phyloP scores from a whole-genome alignment of 2,797 vertebrate species.

The Onychomys arenicola region DNA sequence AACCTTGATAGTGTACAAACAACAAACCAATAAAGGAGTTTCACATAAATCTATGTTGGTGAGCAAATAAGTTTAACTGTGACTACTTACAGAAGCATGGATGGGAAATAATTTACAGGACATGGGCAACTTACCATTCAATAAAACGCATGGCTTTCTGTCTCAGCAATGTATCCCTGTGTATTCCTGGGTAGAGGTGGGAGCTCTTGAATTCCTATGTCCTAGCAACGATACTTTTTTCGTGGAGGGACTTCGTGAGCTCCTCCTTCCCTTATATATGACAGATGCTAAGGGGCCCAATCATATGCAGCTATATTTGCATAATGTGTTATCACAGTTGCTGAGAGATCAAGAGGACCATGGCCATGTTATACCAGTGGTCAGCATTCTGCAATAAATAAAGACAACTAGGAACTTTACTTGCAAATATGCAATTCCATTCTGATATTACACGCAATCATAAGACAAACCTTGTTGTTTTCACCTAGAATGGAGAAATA shows the following conservation, averaged over 20 bases:
- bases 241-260: background rate
- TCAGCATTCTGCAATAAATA: background rate
- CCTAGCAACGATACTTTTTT: background rate
- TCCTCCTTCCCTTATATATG: background rate
- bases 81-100: background rate
- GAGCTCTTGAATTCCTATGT: background rate
- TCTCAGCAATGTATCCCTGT: background rate
- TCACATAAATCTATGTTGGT: background rate
- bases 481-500: background rate
- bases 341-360: background rate
- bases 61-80: background rate
- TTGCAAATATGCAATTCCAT: background rate
- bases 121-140: background rate
- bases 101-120: too few relatives aligned
- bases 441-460: background rate
- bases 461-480: background rate
- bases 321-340: background rate
- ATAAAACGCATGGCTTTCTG: too few relatives aligned
- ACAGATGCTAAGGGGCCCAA: background rate
- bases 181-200: background rate
- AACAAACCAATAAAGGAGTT: background rate
- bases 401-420: background rate
- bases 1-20: background rate
- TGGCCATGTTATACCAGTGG: background rate
- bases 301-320: too few relatives aligned